Evolutionary conservation across 2,797 vertebrate genomes (phyloP).

Genomic region (Darevskia nairensis): DNA sequence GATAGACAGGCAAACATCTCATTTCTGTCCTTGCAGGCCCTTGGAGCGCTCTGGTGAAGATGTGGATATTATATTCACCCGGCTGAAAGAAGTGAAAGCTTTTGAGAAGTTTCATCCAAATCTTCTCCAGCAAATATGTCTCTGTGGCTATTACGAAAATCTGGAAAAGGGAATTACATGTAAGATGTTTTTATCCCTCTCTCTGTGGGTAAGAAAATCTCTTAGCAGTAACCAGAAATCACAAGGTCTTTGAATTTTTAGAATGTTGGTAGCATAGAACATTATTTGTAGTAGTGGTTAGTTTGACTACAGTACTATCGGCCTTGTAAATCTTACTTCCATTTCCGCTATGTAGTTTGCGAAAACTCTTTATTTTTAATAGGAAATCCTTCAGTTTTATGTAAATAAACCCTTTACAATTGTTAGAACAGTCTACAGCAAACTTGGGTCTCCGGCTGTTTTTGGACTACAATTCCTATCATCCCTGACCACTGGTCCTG

Average conservation of each 20-base stretch:
- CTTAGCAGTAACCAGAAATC: slow-evolving; percentile 1
- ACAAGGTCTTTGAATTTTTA: neutral
- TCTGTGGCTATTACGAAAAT: slow-evolving; percentile 94
- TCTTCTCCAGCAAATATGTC: slow-evolving; percentile 94
- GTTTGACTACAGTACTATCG: neutral
- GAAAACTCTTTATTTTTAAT: neutral
- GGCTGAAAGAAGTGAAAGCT: slow-evolving; percentile 92
- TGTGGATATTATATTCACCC: slow-evolving; percentile 93
- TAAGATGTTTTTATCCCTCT: slow-evolving; percentile 76
- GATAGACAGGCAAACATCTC: slow-evolving; percentile 4
- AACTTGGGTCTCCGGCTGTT: too few species aligned
- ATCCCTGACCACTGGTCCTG: too few species aligned
- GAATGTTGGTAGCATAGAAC: neutral
- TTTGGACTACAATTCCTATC: too few species aligned
- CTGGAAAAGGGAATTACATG: slow-evolving; percentile 96
- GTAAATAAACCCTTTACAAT: neutral
- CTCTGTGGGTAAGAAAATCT: slow-evolving; percentile 15
- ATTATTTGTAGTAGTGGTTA: neutral
- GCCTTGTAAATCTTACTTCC: neutral
- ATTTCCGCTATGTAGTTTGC: neutral
- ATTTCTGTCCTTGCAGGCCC: slow-evolving; percentile 80
- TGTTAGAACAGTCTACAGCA: neutral
- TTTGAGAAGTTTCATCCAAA: slow-evolving; percentile 94
- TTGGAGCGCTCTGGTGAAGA: slow-evolving; percentile 94
- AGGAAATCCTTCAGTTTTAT: neutral